A percentile compares a stretch with the other conserved stretches of the same genome.
Conservation (phyloP, 2,797 vertebrate species). For the Schizopygopsis pylzovi region DNA sequence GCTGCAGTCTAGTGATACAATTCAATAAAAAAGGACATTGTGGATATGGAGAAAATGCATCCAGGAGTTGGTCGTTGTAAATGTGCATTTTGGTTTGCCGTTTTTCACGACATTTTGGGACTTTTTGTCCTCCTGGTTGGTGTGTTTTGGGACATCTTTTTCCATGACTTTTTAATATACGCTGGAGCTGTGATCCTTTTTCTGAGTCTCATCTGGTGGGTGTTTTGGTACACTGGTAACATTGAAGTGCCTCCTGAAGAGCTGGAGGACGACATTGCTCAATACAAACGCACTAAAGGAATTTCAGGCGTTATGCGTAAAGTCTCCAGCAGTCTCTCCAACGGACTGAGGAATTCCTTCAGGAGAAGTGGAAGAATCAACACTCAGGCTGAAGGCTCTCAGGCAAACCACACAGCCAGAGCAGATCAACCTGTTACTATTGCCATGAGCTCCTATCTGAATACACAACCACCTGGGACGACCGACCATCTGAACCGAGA, state of each 20-base stretch:
- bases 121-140: conserved; percentile 83
- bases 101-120: conserved; percentile 86
- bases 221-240: conserved; percentile 95
- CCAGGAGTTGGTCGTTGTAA: conserved; percentile 85
- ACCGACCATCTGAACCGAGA: conserved; percentile 61
- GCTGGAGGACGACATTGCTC: conserved; percentile 80
- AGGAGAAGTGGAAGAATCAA: conserved; percentile 56
- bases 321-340: conserved; percentile 74
- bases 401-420: not conserved
- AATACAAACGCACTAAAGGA: conserved; percentile 67
- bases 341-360: conserved; percentile 70
- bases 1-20: not conserved
- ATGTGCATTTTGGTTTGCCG: conserved; percentile 89
- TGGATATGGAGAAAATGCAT: conserved; percentile 64
- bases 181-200: conserved; percentile 88
- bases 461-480: conserved; percentile 45
- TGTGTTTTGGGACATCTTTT: conserved; percentile 80
- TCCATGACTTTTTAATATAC: conserved; percentile 90
- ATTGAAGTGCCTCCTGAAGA: conserved; percentile 86
- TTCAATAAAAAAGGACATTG: conserved; percentile 60
- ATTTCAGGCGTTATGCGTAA: conserved; percentile 69
- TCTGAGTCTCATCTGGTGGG: conserved; percentile 94
- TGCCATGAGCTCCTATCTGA: conserved; percentile 63
- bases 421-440: conserved; percentile 42
- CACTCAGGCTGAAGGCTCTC: not conserved